Evolutionary conservation across 2,888 invertebrate species (phyloP).

Genomic region (Petrophora chlorosata): DNA sequence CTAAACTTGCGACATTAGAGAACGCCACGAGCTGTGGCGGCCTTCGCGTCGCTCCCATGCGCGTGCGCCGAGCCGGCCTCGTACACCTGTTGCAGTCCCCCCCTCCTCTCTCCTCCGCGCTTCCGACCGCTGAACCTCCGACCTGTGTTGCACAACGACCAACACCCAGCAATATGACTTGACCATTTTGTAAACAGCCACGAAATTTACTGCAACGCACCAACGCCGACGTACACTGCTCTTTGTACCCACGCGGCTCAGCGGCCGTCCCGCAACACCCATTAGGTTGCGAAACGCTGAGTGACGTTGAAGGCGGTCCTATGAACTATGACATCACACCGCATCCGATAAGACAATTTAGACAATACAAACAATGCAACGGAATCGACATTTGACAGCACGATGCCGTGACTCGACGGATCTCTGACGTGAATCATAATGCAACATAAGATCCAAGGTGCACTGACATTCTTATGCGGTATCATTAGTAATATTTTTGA

Average conservation of each 20-base stretch:
- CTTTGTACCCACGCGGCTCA: constrained; percentile 23
- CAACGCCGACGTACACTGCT: constrained; percentile 38
- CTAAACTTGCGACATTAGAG: constrained; percentile 62
- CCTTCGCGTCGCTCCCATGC: constrained; percentile 72
- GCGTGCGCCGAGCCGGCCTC: constrained; percentile 65
- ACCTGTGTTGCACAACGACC: constrained; percentile 60
- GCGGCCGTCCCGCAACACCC: constrained; percentile 40
- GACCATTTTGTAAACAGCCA: constrained; percentile 59
- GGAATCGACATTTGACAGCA: constrained; percentile 68
- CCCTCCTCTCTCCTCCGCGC: constrained; percentile 38
- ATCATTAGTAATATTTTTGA: constrained; percentile 30
- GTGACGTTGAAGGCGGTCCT: constrained; percentile 60
- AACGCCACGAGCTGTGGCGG: constrained; percentile 57
- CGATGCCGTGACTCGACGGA: constrained; percentile 61
- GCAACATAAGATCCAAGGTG: constrained; percentile 64
- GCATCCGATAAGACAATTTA: constrained; percentile 66
- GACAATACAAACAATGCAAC: constrained; percentile 75
- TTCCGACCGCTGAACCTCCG: constrained; percentile 40
- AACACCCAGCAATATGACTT: constrained; percentile 58
- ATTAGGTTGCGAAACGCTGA: constrained; percentile 64
- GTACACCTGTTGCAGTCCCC: constrained; percentile 68
- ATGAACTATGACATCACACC: constrained; percentile 74
- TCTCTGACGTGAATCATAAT: constrained; percentile 67
- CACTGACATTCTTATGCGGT: constrained; percentile 33
- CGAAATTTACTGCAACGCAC: constrained; percentile 42